Base-by-base conservation (phyloP, 2,797 vertebrate species). In the Pseudocheirus occidentalis region DNA sequence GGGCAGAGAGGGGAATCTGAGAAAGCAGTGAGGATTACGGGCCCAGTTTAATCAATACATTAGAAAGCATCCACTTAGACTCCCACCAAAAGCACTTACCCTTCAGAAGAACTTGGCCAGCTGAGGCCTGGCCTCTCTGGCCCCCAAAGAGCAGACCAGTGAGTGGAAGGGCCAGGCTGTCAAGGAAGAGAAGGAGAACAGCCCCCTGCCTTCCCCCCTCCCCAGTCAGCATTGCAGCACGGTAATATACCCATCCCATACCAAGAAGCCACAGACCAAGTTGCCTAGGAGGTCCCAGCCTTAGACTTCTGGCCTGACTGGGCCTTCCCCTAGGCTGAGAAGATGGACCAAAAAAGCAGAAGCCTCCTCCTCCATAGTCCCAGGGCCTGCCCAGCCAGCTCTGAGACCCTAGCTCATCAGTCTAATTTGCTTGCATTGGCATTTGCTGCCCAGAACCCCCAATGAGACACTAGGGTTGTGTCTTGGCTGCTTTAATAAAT, bases 401-500 rank as follows among this genome's bases (percentile, higher is more conserved):
- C 21, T 18, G 4, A 40, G 73, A 21, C 40, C 40, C n/a, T 5
- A 1, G 40, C 21, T 10, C 40, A 81, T 24, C 18, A 21, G 9
- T 24, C 7, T 81, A 46, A 40, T 46, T 81, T 46, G 40, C 40
- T 81, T 24, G 2, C 18, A 24, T 81, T 81, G 46, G 7, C 40
- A 40, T 6, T 6, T 81, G 18, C 73, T 24, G 13, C 62, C 31
- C 40, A 27, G 18, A 46, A 7, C 21, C 7, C 40, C 73, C 40
- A n/a, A 3, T 3, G 40, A 81, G 7, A 81, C 40, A 40, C 0
- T 1, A 27, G 5, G 40, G n/a, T 16, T 21, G 6, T 0, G 1
- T 73, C 66, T 73, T 40, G 16, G 66, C 73, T 27, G 7, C 18
- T 81, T 24, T 46, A 81, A 81, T 81, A 81, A 81, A 81, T 24